Base-by-base conservation (phyloP, 2,888 invertebrate genomes). In the Operophtera brumata region DNA sequence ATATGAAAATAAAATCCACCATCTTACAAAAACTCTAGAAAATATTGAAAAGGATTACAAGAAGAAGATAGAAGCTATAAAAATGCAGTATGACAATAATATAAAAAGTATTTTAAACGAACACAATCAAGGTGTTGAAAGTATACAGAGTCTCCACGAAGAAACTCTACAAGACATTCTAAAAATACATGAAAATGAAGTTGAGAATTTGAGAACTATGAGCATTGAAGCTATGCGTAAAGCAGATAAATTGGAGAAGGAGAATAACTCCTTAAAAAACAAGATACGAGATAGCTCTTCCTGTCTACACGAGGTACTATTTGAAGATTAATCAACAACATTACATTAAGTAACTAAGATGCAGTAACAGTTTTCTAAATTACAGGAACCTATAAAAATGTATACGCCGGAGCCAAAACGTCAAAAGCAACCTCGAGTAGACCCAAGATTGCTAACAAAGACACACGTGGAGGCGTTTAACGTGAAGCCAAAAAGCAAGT, bases 91-190 rank as follows among this genome's bases (percentile, higher is more conserved):
- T 61, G 91, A 92, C 32, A 81, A 73, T 61, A 90, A 92, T 47
- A 86, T 91, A 42, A 90, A 89, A 65, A 87, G 79, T 57, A 82
- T 92, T 49, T 78, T 91, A 20, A 89, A 88, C 50, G 88, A 91
- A 65, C 91, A 92, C 61, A 89, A 91, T 66, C 83, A 85, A 58
- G 91, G 91, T n/a, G 90, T 92, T 3, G 83, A 82, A 60, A 90
- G 84, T 61, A 82, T 92, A 65, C 92, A 92, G 72, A 80, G 76
- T 57, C 79, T 91, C 28, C 91, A 92, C 32, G 91, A 91, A 67
- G 90, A 91, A 63, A 80, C 86, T 1, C 63, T 92, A 13, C 78
- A 84, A 49, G 89, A 91, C 40, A 75, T 91, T 36, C 80, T 84
- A 40, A 84, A 82, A 56, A 79, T 82, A 39, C 89, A 91, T 64